Evolutionary conservation across 2,113 vertebrate genomes (phyloP).

Genomic region (Rattus rattus): DNA sequence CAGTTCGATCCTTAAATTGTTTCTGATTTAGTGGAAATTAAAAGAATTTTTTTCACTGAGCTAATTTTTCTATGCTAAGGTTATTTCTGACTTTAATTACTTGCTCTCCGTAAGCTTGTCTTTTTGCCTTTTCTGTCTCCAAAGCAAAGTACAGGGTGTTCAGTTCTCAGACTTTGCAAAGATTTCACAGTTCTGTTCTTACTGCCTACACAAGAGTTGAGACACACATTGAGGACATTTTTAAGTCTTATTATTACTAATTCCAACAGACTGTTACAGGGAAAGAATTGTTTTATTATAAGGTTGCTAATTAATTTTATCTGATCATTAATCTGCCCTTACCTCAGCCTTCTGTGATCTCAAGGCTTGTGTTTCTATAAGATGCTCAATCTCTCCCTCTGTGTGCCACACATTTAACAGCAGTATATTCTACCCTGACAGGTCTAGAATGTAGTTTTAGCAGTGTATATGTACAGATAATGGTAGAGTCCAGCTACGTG

Average conservation of each 20-base stretch:
- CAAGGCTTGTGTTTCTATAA: conserved; percentile 46
- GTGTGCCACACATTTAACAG: not conserved
- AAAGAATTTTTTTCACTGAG: conserved; percentile 48
- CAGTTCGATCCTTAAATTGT: conserved; percentile 48
- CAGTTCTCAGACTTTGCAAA: conserved; percentile 66
- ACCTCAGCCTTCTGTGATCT: conserved; percentile 45
- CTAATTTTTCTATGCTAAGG: conserved; percentile 79
- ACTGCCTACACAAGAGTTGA: conserved; percentile 73
- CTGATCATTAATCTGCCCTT: conserved; percentile 78
- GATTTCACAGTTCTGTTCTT: conserved; percentile 83
- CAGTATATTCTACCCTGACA: conserved; percentile 9
- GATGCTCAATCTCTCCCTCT: conserved; percentile 54
- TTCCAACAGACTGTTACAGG: conserved; percentile 78
- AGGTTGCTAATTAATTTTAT: conserved; percentile 83
- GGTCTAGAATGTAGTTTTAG: conserved; percentile 50
- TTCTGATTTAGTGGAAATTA: conserved; percentile 64
- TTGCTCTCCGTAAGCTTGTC: conserved; percentile 72
- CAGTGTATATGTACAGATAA: not conserved
- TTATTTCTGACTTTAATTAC: conserved; percentile 82
- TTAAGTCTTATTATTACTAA: conserved; percentile 81
- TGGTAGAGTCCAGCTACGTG: conserved; percentile 39
- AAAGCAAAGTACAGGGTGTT: conserved; percentile 74
- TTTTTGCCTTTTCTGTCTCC: conserved; percentile 68
- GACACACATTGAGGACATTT: conserved; percentile 73
- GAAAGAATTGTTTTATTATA: conserved; percentile 75